A percentile compares a stretch with the other conserved stretches of the same genome.
These are phyloP conservation scores for Nemoura dubitans DNA, from an alignment of 2,888 invertebrate species.

Conservation along the genomic window DNA sequence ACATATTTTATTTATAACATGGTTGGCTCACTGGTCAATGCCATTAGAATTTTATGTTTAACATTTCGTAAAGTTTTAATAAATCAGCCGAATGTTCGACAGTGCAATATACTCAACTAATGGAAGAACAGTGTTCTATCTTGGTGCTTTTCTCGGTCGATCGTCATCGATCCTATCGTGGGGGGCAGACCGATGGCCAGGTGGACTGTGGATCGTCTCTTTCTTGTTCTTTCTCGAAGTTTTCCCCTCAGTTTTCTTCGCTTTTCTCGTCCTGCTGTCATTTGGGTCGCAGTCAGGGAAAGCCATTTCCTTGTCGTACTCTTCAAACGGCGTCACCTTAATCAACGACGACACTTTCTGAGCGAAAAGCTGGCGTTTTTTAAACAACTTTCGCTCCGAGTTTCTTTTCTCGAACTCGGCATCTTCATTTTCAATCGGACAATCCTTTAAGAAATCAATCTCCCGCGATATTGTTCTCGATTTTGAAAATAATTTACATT, in stretches of 20 bases:
- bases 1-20: not conserved
- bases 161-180: not conserved
- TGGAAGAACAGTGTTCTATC: not conserved
- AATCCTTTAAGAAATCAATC: not conserved
- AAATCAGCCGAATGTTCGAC: not conserved
- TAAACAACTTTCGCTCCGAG: not conserved
- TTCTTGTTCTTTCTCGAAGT: no score
- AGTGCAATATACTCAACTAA: not conserved
- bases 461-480: not conserved
- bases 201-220: no score
- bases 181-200: not conserved
- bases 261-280: not conserved
- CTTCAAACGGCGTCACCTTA: not conserved
- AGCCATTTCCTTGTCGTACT: not conserved
- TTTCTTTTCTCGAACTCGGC: not conserved
- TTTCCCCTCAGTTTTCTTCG: not conserved
- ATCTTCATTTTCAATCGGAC: not conserved
- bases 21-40: not conserved
- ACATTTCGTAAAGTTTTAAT: not conserved
- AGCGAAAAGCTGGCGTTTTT: not conserved
- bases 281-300: not conserved
- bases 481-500: not conserved
- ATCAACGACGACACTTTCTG: not conserved
- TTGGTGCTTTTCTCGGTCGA: not conserved
- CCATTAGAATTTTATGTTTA: not conserved